A percentile compares a stretch with the other conserved stretches of the same genome.
Conservation (phyloP, 1,140 invertebrate genomes). For the Drosophila tristis region DNA sequence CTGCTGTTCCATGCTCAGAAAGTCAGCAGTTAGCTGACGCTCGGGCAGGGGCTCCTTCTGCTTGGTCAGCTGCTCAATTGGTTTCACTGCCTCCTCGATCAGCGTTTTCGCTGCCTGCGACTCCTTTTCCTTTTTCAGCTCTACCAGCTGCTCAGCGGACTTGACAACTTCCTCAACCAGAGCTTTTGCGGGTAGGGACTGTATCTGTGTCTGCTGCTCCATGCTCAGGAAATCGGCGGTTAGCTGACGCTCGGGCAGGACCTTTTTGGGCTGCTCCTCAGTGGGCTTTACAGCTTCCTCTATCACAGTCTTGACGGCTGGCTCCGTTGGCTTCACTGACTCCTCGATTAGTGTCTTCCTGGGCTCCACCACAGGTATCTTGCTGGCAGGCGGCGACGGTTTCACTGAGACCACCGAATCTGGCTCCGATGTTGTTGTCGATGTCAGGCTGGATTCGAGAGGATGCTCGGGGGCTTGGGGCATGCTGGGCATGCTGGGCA, state of each 20-base stretch:
- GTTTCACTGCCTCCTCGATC: background rate
- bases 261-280: slow-evolving; percentile 23
- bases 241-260: slow-evolving; percentile 50
- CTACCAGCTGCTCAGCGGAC: slow-evolving; percentile 16
- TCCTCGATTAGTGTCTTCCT: slow-evolving; percentile 47
- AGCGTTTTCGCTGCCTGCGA: too few relatives aligned
- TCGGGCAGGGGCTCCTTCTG: slow-evolving; percentile 32
- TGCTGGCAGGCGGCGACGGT: slow-evolving; percentile 56
- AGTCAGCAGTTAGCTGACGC: slow-evolving; percentile 68
- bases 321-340: slow-evolving; percentile 10
- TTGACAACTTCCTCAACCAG: slow-evolving; percentile 38
- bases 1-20: slow-evolving; percentile 68
- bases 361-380: slow-evolving; percentile 57
- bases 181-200: slow-evolving; percentile 38
- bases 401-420: slow-evolving; percentile 58
- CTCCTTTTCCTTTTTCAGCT: background rate
- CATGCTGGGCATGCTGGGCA: slow-evolving; percentile 48
- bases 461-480: slow-evolving; percentile 26
- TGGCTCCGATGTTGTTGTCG: slow-evolving; percentile 50
- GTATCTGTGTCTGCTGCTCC: slow-evolving; percentile 66
- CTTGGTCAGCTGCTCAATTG: slow-evolving; percentile 23
- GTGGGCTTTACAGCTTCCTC: slow-evolving; percentile 17
- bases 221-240: slow-evolving; percentile 72
- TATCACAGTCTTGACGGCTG: background rate
- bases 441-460: slow-evolving; percentile 54